Conservation (phyloP, 2,797 vertebrate genomes). For the Presbytis comata region DNA sequence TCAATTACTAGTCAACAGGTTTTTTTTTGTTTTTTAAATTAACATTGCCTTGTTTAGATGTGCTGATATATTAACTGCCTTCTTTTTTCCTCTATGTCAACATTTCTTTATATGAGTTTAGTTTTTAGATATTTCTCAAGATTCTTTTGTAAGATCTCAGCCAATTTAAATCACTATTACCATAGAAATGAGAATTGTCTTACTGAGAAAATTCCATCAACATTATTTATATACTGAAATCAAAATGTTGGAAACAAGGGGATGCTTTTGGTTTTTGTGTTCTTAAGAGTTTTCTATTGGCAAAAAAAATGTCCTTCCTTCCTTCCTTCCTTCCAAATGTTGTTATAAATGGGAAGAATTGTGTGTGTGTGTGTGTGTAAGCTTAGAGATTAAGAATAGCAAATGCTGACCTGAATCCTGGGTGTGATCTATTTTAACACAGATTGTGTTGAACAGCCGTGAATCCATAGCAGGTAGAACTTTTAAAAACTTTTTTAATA, state of each 20-base stretch:
- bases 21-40: not conserved
- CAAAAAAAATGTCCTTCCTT: not conserved
- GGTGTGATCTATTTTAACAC: not conserved
- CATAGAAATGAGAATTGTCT: not conserved
- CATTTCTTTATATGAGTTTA: not conserved
- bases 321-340: not conserved
- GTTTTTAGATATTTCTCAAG: not conserved
- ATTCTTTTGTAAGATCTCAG: not conserved
- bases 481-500: not conserved
- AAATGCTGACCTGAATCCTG: not conserved
- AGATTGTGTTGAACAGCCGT: not conserved
- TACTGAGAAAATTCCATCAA: not conserved
- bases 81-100: not conserved
- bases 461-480: not conserved
- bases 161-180: not conserved
- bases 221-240: not conserved
- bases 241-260: not conserved
- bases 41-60: not conserved
- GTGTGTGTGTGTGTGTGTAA: not conserved
- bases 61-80: not conserved
- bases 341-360: not conserved
- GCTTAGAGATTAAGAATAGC: not conserved
- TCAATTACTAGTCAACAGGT: not conserved
- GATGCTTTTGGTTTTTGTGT: not conserved
- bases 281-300: not conserved